Evolutionary conservation across 1,140 invertebrate species (phyloP).

Genomic region (Augochlora pura): DNA sequence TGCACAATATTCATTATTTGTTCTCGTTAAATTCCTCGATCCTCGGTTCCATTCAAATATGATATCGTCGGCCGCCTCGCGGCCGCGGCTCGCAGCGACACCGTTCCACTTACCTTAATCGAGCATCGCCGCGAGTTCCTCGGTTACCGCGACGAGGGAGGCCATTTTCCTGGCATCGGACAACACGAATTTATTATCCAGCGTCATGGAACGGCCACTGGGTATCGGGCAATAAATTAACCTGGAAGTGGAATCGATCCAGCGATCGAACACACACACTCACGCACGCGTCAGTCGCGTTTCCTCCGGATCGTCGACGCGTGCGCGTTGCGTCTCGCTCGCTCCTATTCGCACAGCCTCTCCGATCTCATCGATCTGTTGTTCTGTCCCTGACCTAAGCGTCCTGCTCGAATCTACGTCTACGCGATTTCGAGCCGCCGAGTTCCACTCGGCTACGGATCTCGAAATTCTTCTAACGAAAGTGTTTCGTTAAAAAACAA

Average conservation of each 20-base stretch:
- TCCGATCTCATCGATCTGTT: conserved; percentile 57
- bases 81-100: too few species aligned
- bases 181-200: background rate
- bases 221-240: background rate
- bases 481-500: too few species aligned
- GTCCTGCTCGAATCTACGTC: conserved; percentile 3
- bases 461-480: too few species aligned
- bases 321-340: conserved; percentile 12
- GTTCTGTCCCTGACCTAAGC: conserved; percentile 59
- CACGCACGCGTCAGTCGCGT: too few species aligned
- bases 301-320: background rate
- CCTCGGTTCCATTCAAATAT: background rate
- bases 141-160: background rate
- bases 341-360: conserved; percentile 25
- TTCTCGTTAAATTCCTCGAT: too few species aligned
- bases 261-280: background rate
- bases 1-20: too few species aligned
- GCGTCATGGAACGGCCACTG: background rate
- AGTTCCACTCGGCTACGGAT: background rate
- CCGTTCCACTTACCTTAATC: conserved; percentile 2
- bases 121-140: background rate
- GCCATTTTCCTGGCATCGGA: background rate
- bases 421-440: conserved; percentile 7
- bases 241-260: conserved; percentile 4
- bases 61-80: background rate